Base-by-base conservation (phyloP, 2,888 invertebrate species). In the Conchocele bisecta region DNA sequence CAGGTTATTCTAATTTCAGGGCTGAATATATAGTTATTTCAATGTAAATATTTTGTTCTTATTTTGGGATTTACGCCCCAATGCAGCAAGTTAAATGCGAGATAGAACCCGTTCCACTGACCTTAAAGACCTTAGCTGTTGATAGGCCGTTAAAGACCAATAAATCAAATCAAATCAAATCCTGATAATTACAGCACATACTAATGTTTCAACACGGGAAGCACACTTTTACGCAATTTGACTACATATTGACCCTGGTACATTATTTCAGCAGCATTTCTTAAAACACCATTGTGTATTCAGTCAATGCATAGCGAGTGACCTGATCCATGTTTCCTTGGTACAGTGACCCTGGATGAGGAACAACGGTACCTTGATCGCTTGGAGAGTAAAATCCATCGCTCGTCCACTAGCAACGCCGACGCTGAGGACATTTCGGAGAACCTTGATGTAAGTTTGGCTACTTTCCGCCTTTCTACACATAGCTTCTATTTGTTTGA, bases 341-440 rank as follows among this genome's bases (percentile, higher is more conserved):
- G 70, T 92, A 93, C 94, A 92, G 95, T 95, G 72, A 92, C 95
- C 88, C 93, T 96, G 74, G 94, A 95, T 79, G 95, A 95, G 89
- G 95, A 95, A 92, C 93, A 93, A 69, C 95, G 95, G 29, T 96
- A 96, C 94, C 92, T 96, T 85, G 95, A 95, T 89, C 94, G 95
- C 77, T 92, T 97, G 84, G 95, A 95, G 89, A 95, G 95, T 65
- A 94, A 95, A 75, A 93, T 97, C 82, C 93, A 94, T 81, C 93
- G 94, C 82, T 94, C 94, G 42, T 94, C 94, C 2, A 93, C 94
- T 84, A 88, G 91, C 20, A 94, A 94, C 70, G 95, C 95, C 33
- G 98, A 98, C 92, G 96, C 97, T 1, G 97, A 98, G 92, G 97
- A 97, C 92, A 95, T 97, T 79, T 95, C 96, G 35, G 97, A 97